These are phyloP conservation scores for Falco columbarius DNA, from an alignment of 2,797 vertebrate species.

Conservation along the genomic window DNA sequence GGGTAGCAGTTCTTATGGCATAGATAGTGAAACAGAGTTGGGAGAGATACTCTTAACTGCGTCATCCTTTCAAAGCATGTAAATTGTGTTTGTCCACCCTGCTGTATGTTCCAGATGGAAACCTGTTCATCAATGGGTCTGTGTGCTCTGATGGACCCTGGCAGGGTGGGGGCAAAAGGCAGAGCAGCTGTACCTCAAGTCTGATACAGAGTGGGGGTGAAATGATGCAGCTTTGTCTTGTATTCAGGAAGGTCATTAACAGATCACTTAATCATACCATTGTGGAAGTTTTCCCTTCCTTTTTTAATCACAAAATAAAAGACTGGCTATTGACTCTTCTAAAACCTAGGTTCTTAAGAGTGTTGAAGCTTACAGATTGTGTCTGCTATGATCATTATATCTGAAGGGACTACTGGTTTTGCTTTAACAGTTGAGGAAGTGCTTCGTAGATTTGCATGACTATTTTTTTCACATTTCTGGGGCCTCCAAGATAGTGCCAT, in stretches of 20 bases:
- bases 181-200: not conserved
- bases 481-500: not conserved
- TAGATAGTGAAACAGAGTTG: not conserved
- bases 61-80: not conserved
- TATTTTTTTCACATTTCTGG: not conserved
- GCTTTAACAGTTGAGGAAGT: not conserved
- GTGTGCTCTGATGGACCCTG: not conserved
- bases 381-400: not conserved
- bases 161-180: not conserved
- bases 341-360: not conserved
- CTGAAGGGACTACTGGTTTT: not conserved
- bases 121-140: not conserved
- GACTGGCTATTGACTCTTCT: not conserved
- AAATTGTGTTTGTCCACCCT: not conserved
- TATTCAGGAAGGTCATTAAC: not conserved
- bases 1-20: not conserved
- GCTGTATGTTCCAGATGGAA: not conserved
- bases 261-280: not conserved
- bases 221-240: not conserved
- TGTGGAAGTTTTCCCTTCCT: not conserved
- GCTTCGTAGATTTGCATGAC: not conserved
- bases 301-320: not conserved
- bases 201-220: not conserved
- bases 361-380: not conserved
- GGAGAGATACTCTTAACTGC: not conserved